Evolutionary conservation across 2,113 vertebrate genomes (phyloP).

Genomic region (Noturus placidus): DNA sequence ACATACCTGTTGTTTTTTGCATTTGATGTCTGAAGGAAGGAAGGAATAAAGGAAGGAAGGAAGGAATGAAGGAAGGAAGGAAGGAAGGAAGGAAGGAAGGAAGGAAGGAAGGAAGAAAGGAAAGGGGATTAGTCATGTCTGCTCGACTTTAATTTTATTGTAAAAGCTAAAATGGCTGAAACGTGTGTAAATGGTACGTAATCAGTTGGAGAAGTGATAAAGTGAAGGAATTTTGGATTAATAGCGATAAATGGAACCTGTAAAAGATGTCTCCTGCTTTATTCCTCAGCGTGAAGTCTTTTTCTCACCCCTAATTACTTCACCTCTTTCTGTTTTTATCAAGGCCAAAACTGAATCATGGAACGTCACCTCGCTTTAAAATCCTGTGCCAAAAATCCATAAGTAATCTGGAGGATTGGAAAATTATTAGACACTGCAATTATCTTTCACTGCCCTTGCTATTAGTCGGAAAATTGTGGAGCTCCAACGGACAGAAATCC

Average conservation of each 20-base stretch:
- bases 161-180: neutral
- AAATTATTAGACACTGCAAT: neutral
- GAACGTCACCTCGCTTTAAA: neutral
- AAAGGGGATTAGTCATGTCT: neutral
- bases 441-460: neutral
- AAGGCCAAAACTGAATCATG: neutral
- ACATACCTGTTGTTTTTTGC: neutral
- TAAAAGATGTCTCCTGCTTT: neutral
- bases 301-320: neutral
- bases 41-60: neutral
- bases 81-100: neutral
- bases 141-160: neutral
- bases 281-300: neutral
- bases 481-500: neutral
- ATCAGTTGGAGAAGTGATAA: neutral
- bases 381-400: conserved; percentile 8
- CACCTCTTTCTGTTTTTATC: neutral
- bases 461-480: neutral
- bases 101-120: neutral
- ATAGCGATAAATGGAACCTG: neutral
- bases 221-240: neutral
- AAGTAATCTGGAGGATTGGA: conserved; percentile 11
- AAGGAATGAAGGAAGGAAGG: neutral
- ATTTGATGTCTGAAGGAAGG: neutral
- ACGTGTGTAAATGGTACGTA: neutral